Conservation (phyloP, 2,888 invertebrate species). For the Caenorhabditis sulstoni region DNA sequence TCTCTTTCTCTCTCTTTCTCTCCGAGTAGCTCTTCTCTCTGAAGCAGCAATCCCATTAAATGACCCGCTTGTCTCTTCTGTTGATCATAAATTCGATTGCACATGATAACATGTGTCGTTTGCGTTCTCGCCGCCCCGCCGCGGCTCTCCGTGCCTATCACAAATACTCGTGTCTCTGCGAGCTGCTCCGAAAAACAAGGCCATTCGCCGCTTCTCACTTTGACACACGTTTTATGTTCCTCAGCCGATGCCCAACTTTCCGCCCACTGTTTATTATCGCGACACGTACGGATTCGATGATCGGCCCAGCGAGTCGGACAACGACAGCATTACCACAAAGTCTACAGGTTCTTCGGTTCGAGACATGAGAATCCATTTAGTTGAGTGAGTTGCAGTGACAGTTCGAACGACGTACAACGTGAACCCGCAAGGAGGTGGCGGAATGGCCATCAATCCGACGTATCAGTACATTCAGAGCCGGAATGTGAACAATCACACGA, state of each 20-base stretch:
- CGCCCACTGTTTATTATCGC: constrained; percentile 78
- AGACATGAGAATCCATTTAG: neutral
- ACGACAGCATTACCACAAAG: constrained; percentile 62
- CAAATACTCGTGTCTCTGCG: constrained; percentile 10
- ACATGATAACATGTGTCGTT: constrained; percentile 39
- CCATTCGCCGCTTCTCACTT: constrained; percentile 1
- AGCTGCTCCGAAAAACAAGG: too few species aligned
- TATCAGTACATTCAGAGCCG: constrained; percentile 55
- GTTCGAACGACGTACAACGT: constrained; percentile 60
- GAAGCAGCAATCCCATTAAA: constrained; percentile 17
- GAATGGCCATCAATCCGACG: constrained; percentile 62
- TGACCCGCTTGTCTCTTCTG: constrained; percentile 2
- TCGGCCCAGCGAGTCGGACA: constrained; percentile 60
- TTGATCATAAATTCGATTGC: constrained; percentile 41
- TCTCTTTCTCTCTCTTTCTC: too few species aligned
- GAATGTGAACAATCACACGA: constrained; percentile 40
- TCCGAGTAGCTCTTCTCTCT: too few species aligned
- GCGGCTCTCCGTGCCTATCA: constrained; percentile 7
- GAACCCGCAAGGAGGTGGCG: constrained; percentile 53
- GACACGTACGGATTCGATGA: constrained; percentile 75
- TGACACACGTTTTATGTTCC: constrained; percentile 16
- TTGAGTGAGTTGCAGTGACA: constrained; percentile 40
- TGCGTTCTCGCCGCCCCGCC: too few species aligned
- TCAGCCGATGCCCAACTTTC: constrained; percentile 74
- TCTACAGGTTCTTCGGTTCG: constrained; percentile 41